Evolutionary conservation across 2,113 vertebrate species (phyloP), one percentile per base, ranked within the genome.

Genomic region (Eidolon helvum): DNA sequence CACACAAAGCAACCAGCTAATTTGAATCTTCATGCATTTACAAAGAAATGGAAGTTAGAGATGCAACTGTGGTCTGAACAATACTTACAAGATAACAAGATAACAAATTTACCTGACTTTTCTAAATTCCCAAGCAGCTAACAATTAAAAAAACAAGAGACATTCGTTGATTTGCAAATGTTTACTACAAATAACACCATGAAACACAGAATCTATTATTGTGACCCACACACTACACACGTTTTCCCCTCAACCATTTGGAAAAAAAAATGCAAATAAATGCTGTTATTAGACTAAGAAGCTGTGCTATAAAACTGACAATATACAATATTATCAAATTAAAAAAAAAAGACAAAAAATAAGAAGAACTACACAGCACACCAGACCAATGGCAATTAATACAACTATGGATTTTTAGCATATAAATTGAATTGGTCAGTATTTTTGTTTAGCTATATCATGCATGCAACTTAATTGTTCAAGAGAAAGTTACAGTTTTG

Each of bases 91-190:
- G 96, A 57, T 98, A 97, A 98, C 98, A 98, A 98, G 97, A 53
- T 98, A 97, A 98, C 98, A 98, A 98, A 97, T 98, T 98, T 98
- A 98, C 98, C 98, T 98, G 98, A 98, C 99, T 98, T 98, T 97
- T 98, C 98, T 98, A 98, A 98, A 97, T 98, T 98, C 98, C 98
- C 98, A 99, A 99, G 99, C 98, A 96, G 98, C 98, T 98, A 99
- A 99, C 98, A 98, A 98, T 98, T 98, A 98, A 99, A 98, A 99
- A 99, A 99, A 99, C 98, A 98, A 99, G 95, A 99, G 94, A 98
- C 95, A 97, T 98, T 98, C 91, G 82, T 98, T 98, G 98, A 98
- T 98, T 98, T 98, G 91, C 93, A 97, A 96, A 96, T 97, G 96
- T 98, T 97, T 93, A 98, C 97, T 78, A 98, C 91, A 97, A 97